Percentiles rank a stretch among this genome's conserved stretches.
These are phyloP conservation scores for Seladonia tumulorum DNA, from an alignment of 2,888 invertebrate species.

Conservation along the genomic window DNA sequence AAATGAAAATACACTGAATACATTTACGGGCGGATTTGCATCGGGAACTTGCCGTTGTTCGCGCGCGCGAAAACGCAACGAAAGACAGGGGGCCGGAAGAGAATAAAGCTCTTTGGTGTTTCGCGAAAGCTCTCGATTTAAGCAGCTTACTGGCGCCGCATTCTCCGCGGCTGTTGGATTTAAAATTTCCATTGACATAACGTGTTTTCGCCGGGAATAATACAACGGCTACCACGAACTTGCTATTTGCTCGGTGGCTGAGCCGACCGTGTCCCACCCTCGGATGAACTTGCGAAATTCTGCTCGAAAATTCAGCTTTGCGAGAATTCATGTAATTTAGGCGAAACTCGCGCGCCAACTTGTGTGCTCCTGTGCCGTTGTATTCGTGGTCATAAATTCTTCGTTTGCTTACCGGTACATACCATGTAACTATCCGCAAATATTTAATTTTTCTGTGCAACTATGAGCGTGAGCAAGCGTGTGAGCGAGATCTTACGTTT, in stretches of 20 bases:
- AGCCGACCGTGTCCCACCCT: background rate
- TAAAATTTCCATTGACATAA: slow-evolving; percentile 61
- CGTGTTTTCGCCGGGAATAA: slow-evolving; percentile 37
- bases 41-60: slow-evolving; percentile 32
- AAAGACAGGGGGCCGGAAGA: slow-evolving; percentile 40
- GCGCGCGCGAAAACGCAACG: slow-evolving; percentile 60
- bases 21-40: slow-evolving; percentile 52
- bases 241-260: slow-evolving; percentile 26
- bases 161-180: slow-evolving; percentile 40
- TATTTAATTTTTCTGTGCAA: background rate
- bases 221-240: slow-evolving; percentile 20
- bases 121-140: slow-evolving; percentile 67
- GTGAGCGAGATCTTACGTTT: no score
- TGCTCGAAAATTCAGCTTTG: slow-evolving; percentile 22
- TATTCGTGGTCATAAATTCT: slow-evolving; percentile 6
- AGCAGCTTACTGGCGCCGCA: slow-evolving; percentile 66
- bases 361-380: background rate
- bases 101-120: slow-evolving; percentile 60
- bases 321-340: background rate
- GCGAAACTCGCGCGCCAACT: slow-evolving; percentile 5
- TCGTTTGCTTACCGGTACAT: background rate
- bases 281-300: slow-evolving; percentile 23
- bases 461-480: background rate
- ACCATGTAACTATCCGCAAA: background rate
- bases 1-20: slow-evolving; percentile 40